Evolutionary conservation across 2,797 vertebrate species (phyloP).

Genomic region (Lutjanus campechanus): DNA sequence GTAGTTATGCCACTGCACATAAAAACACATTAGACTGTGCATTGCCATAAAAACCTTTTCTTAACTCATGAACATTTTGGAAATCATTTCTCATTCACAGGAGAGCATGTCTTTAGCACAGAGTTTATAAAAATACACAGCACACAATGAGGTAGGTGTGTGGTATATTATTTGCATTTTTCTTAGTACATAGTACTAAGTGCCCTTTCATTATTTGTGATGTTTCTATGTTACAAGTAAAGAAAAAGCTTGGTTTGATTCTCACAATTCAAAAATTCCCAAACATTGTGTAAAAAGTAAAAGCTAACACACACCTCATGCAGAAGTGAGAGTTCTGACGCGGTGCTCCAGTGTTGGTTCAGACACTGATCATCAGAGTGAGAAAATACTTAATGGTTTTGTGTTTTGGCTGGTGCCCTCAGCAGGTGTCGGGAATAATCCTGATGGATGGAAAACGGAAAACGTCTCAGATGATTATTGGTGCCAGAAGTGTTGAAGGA

Average conservation of each 20-base stretch:
- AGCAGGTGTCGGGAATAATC: conserved; percentile 71
- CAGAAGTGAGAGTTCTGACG: neutral
- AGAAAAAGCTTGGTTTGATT: conserved; percentile 1
- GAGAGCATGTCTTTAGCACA: too few relatives aligned
- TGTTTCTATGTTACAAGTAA: neutral
- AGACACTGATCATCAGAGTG: conserved; percentile 19
- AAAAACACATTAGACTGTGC: too few relatives aligned
- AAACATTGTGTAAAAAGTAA: neutral
- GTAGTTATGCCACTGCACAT: too few relatives aligned
- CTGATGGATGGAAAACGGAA: conserved; percentile 71
- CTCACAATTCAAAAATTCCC: neutral
- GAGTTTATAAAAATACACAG: too few relatives aligned
- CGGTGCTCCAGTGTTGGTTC: neutral
- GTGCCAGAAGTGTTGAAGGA: conserved; percentile 62
- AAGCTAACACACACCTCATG: neutral
- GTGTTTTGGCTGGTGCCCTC: conserved; percentile 57
- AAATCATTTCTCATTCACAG: too few relatives aligned
- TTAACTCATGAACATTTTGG: too few relatives aligned
- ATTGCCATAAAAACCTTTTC: too few relatives aligned
- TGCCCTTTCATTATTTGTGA: too few relatives aligned
- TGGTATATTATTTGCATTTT: neutral
- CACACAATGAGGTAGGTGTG: neutral
- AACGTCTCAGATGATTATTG: conserved; percentile 46
- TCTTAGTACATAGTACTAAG: too few relatives aligned
- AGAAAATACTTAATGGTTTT: conserved; percentile 54